Evolutionary conservation across 2,797 vertebrate species (phyloP).

Genomic region (Pangasius krempfi): DNA sequence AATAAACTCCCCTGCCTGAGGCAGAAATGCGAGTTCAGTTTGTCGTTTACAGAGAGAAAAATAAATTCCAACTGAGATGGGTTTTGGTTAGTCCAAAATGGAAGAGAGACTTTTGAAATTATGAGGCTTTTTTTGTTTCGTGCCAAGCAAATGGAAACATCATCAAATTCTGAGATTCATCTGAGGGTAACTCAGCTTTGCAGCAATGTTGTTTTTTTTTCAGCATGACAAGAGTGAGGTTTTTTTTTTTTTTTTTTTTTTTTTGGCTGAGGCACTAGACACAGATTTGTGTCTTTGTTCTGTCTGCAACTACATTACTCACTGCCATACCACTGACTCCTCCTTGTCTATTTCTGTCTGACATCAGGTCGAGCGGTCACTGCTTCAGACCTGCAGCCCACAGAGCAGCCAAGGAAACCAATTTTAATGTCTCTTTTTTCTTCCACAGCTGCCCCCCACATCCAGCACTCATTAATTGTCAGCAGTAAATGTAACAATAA

Average conservation of each 20-base stretch:
- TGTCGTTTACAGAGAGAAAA: constrained; percentile 58
- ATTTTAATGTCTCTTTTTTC: constrained; percentile 19
- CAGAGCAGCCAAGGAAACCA: constrained; percentile 11
- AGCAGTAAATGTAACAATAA: constrained; percentile 29
- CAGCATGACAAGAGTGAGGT: neutral
- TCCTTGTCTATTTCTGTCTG: constrained; percentile 43
- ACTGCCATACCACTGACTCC: constrained; percentile 35
- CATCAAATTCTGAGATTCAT: constrained; percentile 1
- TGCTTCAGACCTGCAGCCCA: constrained; percentile 14
- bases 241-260: neutral
- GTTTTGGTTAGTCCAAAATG: constrained; percentile 44
- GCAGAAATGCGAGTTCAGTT: constrained; percentile 42
- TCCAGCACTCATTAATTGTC: constrained; percentile 36
- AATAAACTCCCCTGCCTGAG: constrained; percentile 52
- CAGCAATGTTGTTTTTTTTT: neutral
- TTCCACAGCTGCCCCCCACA: constrained; percentile 25
- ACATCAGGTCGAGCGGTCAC: constrained; percentile 20
- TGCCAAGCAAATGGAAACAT: neutral
- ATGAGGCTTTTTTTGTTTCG: constrained; percentile 14
- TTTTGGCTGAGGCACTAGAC: constrained; percentile 11
- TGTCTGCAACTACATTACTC: constrained; percentile 35
- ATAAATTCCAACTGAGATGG: constrained; percentile 53
- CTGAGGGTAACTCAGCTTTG: neutral
- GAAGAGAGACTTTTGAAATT: constrained; percentile 37
- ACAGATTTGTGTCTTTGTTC: constrained; percentile 34